Conservation (phyloP, 1,140 invertebrate genomes). For the Solenopsis invicta region DNA sequence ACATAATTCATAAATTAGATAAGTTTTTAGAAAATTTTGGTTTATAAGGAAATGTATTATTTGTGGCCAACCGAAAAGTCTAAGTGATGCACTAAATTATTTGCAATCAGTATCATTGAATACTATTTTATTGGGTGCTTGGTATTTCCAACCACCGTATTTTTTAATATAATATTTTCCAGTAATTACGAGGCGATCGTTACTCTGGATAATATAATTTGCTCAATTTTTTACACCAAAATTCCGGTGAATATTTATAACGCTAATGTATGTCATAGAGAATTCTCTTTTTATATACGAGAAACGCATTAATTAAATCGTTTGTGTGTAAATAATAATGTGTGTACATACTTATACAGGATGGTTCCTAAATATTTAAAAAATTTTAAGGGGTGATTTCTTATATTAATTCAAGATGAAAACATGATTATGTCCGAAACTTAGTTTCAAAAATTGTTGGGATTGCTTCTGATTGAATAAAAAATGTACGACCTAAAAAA, state of each 20-base stretch:
- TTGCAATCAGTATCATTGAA: background rate
- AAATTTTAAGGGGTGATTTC: too few relatives aligned
- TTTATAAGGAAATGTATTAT: background rate
- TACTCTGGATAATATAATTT: slow-evolving; percentile 65
- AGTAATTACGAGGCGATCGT: background rate
- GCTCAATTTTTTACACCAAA: slow-evolving; percentile 73
- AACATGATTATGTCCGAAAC: too few relatives aligned
- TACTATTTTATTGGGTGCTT: background rate
- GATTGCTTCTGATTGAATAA: too few relatives aligned
- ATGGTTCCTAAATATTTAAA: too few relatives aligned
- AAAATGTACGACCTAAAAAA: too few relatives aligned
- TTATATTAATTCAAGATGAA: too few relatives aligned
- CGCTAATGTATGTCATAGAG: background rate
- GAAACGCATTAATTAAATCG: background rate
- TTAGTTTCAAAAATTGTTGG: too few relatives aligned
- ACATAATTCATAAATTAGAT: background rate
- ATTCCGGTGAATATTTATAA: slow-evolving; percentile 39
- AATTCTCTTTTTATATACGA: background rate
- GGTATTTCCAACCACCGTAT: background rate
- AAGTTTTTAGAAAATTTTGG: too few relatives aligned
- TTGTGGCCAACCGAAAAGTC: background rate
- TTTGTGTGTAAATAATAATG: slow-evolving; percentile 62
- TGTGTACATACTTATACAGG: background rate
- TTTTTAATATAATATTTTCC: background rate
- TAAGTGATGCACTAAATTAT: background rate